Evolutionary conservation across 1,140 invertebrate genomes (phyloP), one percentile per base, ranked within the genome.

Genomic region (Bombus impatiens): DNA sequence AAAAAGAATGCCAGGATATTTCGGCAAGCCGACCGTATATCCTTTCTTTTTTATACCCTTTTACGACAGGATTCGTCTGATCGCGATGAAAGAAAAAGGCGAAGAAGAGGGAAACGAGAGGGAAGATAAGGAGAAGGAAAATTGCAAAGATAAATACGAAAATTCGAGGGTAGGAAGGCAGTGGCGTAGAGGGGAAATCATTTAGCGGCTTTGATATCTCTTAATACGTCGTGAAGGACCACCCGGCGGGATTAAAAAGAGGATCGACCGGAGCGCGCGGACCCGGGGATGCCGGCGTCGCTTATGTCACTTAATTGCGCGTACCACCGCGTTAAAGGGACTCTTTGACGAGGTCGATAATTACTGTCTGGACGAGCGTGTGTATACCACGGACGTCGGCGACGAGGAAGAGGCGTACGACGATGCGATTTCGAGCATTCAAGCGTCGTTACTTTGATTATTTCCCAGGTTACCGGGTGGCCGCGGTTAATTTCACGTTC

Each of bases 301-400:
- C 72, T 86, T 82, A 77, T 77, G 37, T 82, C 85, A 77, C 74
- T 82, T 86, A 86, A 86, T 82, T 83, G 62, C 85, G 65, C 71
- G 79, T 82, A 59, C 62, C 72, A n/a, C 37, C 71, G 47, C 80
- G 85, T 82, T 86, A 70, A 86, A 86, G 72, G 53, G 72, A 82
- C 80, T 83, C 72, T 86, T 86, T 86, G 85, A 86, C 85, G 62
- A 71, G 80, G 80, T 83, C 79, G 85, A 86, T 86, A 86, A 86
- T 86, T 86, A 86, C 85, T 77, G 62, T 59, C 65, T 77, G 80
- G 44, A 15, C 28, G 35, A 22, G 84, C 53, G 72, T 53, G 81
- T 62, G 62, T 47, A 82, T 62, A 71, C n/a, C 37, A 9, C 4
- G 28, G 37, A 42, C 42, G 74, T 57, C n/a, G 42, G 3, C 9